A percentile compares a stretch with the other conserved stretches of the same genome.
Conservation (phyloP, 1,140 invertebrate species). For the Radopholus similis region DNA sequence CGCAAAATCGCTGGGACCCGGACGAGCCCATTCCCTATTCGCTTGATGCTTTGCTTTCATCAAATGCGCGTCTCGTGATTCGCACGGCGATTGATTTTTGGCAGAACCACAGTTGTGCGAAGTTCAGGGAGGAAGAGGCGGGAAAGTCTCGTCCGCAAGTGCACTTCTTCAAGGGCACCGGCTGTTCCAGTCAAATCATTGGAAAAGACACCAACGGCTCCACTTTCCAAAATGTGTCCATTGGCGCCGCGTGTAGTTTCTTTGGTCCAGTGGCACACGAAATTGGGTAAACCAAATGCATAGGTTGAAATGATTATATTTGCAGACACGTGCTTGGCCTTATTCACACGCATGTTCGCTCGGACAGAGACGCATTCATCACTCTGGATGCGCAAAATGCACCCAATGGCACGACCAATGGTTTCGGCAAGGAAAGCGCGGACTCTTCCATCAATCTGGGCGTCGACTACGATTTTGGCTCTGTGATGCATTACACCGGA, state of each 20-base stretch:
- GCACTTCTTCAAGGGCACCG: slow-evolving; percentile 35
- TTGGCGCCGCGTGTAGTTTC: slow-evolving; percentile 20
- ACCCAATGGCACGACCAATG: slow-evolving; percentile 9
- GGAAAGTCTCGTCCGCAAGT: slow-evolving; percentile 4
- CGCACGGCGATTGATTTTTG: slow-evolving; percentile 33
- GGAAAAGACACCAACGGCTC: not conserved
- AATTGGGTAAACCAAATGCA: slow-evolving; percentile 29
- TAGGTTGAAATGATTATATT: not conserved
- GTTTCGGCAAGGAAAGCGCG: slow-evolving; percentile 22
- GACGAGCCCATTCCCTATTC: slow-evolving; percentile 25
- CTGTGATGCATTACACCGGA: slow-evolving; percentile 35
- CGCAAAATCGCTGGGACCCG: slow-evolving; percentile 27
- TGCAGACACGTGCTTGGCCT: slow-evolving; percentile 21
- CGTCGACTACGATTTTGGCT: slow-evolving; percentile 36
- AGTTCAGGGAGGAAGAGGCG: slow-evolving; percentile 33
- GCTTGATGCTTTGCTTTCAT: slow-evolving; percentile 13
- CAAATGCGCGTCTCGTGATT: slow-evolving; percentile 32
- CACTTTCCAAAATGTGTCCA: slow-evolving; percentile 10
- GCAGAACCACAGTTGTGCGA: slow-evolving; percentile 36
- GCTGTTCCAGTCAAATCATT: slow-evolving; percentile 28
- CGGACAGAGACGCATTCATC: slow-evolving; percentile 30
- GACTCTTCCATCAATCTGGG: slow-evolving; percentile 24
- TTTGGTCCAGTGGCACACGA: slow-evolving; percentile 45
- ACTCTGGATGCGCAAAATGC: slow-evolving; percentile 32
- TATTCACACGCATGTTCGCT: slow-evolving; percentile 32